Evolutionary conservation across 1,140 invertebrate genomes (phyloP).

Genomic region (Zeugodacus cucurbitae): DNA sequence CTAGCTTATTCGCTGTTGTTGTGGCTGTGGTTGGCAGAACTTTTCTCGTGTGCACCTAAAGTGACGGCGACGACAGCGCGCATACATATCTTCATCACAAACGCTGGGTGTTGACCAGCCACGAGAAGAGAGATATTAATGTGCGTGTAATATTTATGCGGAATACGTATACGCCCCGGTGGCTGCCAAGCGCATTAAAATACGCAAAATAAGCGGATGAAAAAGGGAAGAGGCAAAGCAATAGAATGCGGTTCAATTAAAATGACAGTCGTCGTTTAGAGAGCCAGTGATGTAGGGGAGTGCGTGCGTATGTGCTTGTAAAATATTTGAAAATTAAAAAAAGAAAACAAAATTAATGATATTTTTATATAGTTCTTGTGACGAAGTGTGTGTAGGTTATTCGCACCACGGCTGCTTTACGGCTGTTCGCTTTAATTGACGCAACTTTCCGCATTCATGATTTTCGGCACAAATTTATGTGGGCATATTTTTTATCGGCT

Average conservation of each 20-base stretch:
- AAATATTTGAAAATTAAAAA: not conserved
- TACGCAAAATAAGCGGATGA: not conserved
- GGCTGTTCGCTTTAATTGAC: not conserved
- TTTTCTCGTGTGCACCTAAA: not conserved
- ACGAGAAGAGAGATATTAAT: constrained; percentile 19
- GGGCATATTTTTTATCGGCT: not conserved
- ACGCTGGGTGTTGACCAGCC: not conserved
- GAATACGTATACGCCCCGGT: constrained; percentile 6
- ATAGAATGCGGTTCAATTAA: not conserved
- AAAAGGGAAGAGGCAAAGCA: not conserved
- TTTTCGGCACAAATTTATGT: not conserved
- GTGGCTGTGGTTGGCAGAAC: not conserved
- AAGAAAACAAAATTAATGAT: not conserved
- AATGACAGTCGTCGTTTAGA: not conserved
- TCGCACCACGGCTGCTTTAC: too few relatives aligned
- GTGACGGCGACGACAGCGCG: not conserved
- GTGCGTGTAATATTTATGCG: constrained; percentile 25
- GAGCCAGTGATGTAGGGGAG: not conserved
- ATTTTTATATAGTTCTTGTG: too few relatives aligned
- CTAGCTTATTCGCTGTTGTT: not conserved
- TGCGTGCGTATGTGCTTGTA: not conserved
- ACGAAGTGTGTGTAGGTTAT: too few relatives aligned
- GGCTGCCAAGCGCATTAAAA: not conserved
- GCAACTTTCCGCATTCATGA: not conserved
- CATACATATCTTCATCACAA: not conserved